phyloP scores from a whole-genome alignment of 1,140 invertebrate genomes.

The Leptinotarsa texana region DNA sequence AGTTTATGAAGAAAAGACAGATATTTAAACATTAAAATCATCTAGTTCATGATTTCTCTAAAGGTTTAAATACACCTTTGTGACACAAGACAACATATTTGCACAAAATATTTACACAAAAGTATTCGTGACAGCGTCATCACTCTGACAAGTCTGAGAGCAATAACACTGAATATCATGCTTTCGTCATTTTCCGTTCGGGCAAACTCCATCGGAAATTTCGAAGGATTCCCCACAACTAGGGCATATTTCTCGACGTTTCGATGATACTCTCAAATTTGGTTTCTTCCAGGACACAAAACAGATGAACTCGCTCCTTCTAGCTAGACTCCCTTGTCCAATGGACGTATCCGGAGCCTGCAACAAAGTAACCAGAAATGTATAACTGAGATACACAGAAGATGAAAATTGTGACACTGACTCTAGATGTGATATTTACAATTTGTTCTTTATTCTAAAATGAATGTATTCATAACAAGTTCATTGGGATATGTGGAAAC shows the following conservation, averaged over 20 bases:
- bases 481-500: too few species aligned
- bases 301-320: slow-evolving; percentile 39
- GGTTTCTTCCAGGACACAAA: slow-evolving; percentile 46
- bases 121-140: background rate
- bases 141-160: background rate
- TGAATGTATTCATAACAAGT: too few species aligned
- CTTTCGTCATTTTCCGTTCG: slow-evolving; percentile 33
- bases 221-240: slow-evolving; percentile 42
- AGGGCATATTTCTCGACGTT: slow-evolving; percentile 33
- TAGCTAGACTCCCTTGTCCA: slow-evolving; percentile 26
- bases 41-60: too few species aligned
- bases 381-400: background rate
- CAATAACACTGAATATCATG: background rate
- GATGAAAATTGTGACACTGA: background rate
- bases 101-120: background rate
- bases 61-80: too few species aligned
- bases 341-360: slow-evolving; percentile 18
- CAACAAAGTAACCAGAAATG: background rate
- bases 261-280: slow-evolving; percentile 14
- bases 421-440: too few species aligned
- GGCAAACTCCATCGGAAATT: slow-evolving; percentile 9
- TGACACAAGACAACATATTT: too few species aligned
- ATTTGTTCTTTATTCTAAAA: too few species aligned
- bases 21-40: too few species aligned
- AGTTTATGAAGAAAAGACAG: too few species aligned